Conservation (phyloP, 2,113 vertebrate genomes). For the Sceloporus tristichus region DNA sequence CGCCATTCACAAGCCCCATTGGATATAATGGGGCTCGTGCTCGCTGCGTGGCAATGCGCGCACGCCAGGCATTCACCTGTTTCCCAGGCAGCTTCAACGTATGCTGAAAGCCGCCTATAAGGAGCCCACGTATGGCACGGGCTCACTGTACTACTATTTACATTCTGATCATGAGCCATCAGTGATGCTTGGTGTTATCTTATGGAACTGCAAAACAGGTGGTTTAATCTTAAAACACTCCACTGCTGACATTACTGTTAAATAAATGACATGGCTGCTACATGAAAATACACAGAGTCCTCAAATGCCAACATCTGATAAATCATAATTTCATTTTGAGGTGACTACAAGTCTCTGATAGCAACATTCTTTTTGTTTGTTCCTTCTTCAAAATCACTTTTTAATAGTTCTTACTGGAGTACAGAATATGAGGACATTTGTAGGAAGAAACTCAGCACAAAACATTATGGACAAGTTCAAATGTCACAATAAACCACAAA, state of each 20-base stretch:
- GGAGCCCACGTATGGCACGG: no score
- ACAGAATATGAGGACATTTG: not conserved
- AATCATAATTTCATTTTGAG: not conserved
- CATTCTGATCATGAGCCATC: no score
- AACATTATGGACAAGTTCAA: not conserved
- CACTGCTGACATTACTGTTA: not conserved
- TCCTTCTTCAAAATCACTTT: not conserved
- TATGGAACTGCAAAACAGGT: not conserved
- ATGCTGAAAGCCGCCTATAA: no score
- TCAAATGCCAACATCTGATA: not conserved
- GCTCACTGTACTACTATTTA: no score
- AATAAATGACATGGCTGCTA: not conserved
- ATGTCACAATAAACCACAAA: not conserved
- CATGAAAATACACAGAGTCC: not conserved
- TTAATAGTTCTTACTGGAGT: not conserved
- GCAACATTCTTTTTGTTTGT: not conserved
- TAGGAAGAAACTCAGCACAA: not conserved
- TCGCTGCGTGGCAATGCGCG: no score
- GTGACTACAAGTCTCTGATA: not conserved
- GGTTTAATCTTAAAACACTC: not conserved
- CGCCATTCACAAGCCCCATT: no score
- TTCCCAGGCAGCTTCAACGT: no score
- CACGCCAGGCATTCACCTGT: no score
- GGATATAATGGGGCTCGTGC: no score
- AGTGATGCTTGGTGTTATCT: not conserved